Evolutionary conservation across 2,888 invertebrate genomes (phyloP), one percentile per base, ranked within the genome.

Genomic region (Meloe dianella): DNA sequence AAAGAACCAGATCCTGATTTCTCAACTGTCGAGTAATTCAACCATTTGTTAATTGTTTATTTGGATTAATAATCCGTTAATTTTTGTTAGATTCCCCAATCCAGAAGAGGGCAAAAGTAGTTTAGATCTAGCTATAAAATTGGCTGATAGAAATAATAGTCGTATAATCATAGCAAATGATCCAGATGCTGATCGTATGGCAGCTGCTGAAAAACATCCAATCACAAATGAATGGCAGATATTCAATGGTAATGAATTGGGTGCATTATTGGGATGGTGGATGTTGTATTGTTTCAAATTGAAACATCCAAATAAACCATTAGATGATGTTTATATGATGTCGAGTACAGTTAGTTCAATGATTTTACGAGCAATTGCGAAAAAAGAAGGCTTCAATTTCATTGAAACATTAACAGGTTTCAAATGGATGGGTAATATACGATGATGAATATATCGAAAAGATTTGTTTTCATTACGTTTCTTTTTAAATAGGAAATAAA

Each of bases 261-360:
- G 98, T 0, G 91, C 95, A 0, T 84, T 99, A 1, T 84, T 99
- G 0, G 97, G 97, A 10, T 98, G 96, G 96, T 99, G 98, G 98
- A 84, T 91, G 67, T 85, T 95, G 72, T 83, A 89, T 60, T 87
- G 88, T 62, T 87, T 89, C 79, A 85, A 85, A 77, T 82, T 85
- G 17, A 81, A 84, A 56, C 78, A 85, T 72, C 85, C 87, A 0
- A 80, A 84, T 12, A 80, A 76, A 12, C 81, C 86, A 62, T 75
- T 87, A 0, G 80, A 83, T 0, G 89, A 96, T 69, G 88, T 91
- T 32, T 97, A 93, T 81, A 90, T 97, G 87, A 83, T 99, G 59
- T 90, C 95, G 61, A 98, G 97, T 78, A 94, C 98, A 1, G 99
- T 99, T 38, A 98, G 98, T 70, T 98, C 98, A 17, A 97, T 96